Conservation (phyloP, 1,140 invertebrate genomes). For the Lepidurus couesii region DNA sequence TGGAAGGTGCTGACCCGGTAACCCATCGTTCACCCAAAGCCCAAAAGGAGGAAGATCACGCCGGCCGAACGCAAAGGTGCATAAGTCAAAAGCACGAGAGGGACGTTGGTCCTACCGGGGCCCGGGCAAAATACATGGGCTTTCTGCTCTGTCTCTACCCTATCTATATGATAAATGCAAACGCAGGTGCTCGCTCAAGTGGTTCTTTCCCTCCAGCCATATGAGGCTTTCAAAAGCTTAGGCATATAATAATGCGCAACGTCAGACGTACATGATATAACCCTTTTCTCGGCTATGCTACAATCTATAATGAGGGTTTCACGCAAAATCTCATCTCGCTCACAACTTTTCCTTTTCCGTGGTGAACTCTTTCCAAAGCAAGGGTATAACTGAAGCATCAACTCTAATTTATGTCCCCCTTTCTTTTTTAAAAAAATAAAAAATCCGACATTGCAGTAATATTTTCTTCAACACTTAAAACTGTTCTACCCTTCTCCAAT, state of each 20-base stretch:
- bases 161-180: conserved; percentile 12
- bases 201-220: not conserved
- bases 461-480: too few species aligned
- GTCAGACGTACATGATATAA: not conserved
- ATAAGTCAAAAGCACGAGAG: not conserved
- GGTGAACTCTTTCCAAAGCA: too few species aligned
- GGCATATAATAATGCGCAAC: not conserved
- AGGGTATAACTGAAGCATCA: too few species aligned
- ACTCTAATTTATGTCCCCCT: too few species aligned
- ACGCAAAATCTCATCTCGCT: not conserved
- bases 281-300: not conserved
- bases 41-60: not conserved
- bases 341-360: not conserved
- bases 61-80: too few species aligned
- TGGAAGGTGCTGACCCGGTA: not conserved
- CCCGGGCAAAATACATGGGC: not conserved
- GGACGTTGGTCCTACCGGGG: not conserved
- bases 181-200: not conserved
- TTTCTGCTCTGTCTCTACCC: not conserved
- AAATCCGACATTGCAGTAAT: too few species aligned
- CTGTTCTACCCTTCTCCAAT: too few species aligned
- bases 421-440: too few species aligned
- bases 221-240: not conserved
- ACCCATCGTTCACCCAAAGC: not conserved
- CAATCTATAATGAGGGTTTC: not conserved